phyloP scores from a whole-genome alignment of 2,113 vertebrate genomes.

The Pimephales promelas region DNA sequence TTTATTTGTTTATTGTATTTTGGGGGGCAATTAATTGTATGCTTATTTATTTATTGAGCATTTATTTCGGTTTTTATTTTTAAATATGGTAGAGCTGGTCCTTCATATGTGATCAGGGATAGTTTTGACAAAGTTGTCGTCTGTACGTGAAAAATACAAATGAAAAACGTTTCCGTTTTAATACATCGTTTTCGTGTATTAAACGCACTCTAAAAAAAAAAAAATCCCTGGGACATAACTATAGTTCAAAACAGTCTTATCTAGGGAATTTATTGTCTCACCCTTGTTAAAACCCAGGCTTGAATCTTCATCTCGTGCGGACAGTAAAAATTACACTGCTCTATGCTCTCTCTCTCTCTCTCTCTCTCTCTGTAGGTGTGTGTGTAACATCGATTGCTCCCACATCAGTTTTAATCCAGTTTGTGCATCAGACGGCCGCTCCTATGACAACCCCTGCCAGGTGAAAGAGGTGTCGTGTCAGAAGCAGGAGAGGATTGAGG shows the following conservation, averaged over 20 bases:
- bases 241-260: neutral
- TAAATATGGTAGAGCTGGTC: too few species aligned
- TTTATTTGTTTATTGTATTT: too few species aligned
- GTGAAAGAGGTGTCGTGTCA: constrained; percentile 99
- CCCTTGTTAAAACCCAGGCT: neutral
- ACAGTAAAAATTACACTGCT: neutral
- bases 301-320: neutral
- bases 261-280: neutral
- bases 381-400: constrained; percentile 99
- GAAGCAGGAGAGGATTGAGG: constrained; percentile 99
- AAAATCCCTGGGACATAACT: neutral
- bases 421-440: constrained; percentile 97
- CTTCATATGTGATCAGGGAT: too few species aligned
- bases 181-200: too few species aligned
- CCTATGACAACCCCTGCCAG: constrained; percentile 99
- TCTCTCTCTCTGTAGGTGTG: constrained; percentile 81
- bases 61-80: too few species aligned
- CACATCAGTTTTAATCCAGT: constrained; percentile 99
- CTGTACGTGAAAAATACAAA: too few species aligned
- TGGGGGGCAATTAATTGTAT: too few species aligned
- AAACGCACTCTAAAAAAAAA: too few species aligned
- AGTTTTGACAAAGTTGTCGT: too few species aligned
- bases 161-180: too few species aligned
- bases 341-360: neutral
- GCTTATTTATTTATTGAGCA: too few species aligned